Conservation (phyloP, 2,888 invertebrate genomes). For the Nasonovia ribisnigri region DNA sequence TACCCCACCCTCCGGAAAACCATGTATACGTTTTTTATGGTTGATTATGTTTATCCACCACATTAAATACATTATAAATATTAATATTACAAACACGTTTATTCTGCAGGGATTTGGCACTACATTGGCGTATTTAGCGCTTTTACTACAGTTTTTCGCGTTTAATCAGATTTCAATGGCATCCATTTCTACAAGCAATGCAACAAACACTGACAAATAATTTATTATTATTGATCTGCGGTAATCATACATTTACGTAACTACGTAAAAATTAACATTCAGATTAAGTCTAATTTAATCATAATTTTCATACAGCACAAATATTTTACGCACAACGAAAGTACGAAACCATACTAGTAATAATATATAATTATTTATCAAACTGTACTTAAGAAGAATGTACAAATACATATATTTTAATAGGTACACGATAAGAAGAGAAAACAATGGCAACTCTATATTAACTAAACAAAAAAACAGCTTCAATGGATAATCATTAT, state of each 20-base stretch:
- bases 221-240: background rate
- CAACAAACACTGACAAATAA: background rate
- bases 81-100: background rate
- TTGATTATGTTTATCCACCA: background rate
- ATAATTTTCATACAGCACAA: background rate
- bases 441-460: background rate
- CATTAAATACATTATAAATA: too few species aligned
- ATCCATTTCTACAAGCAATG: background rate
- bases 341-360: background rate
- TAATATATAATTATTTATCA: background rate
- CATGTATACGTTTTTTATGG: too few species aligned
- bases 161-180: slow-evolving; percentile 35
- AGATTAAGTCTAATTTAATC: background rate
- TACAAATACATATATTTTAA: background rate
- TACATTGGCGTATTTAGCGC: slow-evolving; percentile 14
- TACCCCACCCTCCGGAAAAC: too few species aligned
- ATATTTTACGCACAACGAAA: background rate
- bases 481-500: background rate
- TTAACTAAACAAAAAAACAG: background rate
- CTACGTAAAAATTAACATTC: background rate
- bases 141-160: slow-evolving; percentile 45
- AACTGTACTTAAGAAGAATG: background rate
- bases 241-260: background rate
- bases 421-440: background rate
- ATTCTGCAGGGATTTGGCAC: slow-evolving; percentile 45